Conservation (phyloP, 2,888 invertebrate genomes). For the Epistrophe eligans region DNA sequence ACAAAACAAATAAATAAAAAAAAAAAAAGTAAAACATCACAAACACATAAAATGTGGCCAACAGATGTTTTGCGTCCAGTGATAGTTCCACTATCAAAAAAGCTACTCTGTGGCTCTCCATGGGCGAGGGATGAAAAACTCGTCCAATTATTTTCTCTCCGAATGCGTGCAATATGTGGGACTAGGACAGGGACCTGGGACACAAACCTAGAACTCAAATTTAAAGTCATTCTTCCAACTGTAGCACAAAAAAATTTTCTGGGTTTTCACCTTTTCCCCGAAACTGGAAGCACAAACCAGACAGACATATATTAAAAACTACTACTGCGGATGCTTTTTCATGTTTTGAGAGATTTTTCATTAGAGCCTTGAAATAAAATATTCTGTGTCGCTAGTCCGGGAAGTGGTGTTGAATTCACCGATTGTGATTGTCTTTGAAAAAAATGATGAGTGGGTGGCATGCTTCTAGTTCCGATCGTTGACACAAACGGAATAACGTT, state of each 20-base stretch:
- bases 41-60: conserved; percentile 61
- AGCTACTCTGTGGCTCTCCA: conserved; percentile 9
- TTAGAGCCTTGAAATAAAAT: conserved; percentile 13
- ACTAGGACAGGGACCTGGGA: not conserved
- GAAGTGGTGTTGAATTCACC: not conserved
- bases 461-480: not conserved
- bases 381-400: not conserved
- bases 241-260: conserved; percentile 5
- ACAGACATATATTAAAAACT: conserved; percentile 25
- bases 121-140: conserved; percentile 47
- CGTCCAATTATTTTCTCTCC: conserved; percentile 50
- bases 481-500: not conserved
- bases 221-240: conserved; percentile 20
- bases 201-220: conserved; percentile 34
- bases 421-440: not conserved
- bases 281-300: not conserved
- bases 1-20: conserved; percentile 16
- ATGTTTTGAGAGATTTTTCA: conserved; percentile 47
- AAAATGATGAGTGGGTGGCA: not conserved
- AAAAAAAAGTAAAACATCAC: conserved; percentile 30
- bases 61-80: conserved; percentile 64
- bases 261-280: conserved; percentile 11
- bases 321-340: conserved; percentile 15
- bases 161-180: conserved; percentile 59
- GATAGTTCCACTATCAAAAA: conserved; percentile 19